These are phyloP conservation scores for Anoplolepis gracilipes DNA, from an alignment of 1,140 invertebrate genomes.

Conservation along the genomic window DNA sequence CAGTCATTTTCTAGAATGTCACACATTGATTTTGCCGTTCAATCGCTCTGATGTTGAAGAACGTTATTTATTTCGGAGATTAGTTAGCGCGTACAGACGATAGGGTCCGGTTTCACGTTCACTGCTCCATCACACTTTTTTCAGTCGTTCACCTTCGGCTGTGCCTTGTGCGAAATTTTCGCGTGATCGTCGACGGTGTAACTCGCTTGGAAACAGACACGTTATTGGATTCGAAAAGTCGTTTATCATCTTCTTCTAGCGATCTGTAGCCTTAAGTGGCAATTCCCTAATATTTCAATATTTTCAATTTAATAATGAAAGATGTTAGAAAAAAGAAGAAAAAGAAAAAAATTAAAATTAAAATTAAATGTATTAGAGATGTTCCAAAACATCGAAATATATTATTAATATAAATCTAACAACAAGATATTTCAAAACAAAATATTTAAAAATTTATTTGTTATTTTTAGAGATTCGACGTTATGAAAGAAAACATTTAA, in stretches of 20 bases:
- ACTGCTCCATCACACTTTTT: slow-evolving; percentile 22
- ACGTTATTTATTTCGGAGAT: slow-evolving; percentile 68
- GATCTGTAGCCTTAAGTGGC: background rate
- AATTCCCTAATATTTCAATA: slow-evolving; percentile 14
- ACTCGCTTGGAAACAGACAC: background rate
- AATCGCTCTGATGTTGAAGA: background rate
- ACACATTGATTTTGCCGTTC: slow-evolving; percentile 5
- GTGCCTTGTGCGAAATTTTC: slow-evolving; percentile 12
- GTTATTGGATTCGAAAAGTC: background rate
- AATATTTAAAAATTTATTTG: background rate
- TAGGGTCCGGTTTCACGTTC: slow-evolving; percentile 51
- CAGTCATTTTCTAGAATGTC: slow-evolving; percentile 60
- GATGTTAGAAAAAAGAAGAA: background rate
- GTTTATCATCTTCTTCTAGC: background rate
- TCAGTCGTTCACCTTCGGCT: slow-evolving; percentile 44
- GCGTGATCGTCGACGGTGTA: background rate
- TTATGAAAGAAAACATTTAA: background rate
- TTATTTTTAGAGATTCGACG: background rate
- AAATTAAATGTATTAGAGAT: background rate
- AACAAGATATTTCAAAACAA: background rate
- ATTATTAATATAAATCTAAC: too few relatives aligned
- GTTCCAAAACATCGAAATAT: too few relatives aligned
- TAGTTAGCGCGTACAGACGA: slow-evolving; percentile 30
- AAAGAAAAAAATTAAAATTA: background rate
- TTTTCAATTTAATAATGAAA: background rate